Base-by-base conservation (phyloP, 2,888 invertebrate species). In the Brenthis hecate region DNA sequence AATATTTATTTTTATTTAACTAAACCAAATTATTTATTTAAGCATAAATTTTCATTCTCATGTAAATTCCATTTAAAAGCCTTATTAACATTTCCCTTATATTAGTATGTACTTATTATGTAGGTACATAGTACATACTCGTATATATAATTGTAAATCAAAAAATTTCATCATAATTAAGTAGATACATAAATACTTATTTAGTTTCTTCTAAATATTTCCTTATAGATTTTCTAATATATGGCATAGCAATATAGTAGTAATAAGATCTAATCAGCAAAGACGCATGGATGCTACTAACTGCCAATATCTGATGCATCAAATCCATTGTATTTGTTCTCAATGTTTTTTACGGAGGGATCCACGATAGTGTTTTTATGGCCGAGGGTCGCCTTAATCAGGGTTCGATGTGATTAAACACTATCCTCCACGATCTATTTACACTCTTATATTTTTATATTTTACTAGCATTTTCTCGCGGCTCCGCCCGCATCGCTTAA, bases 351-450 rank as follows among this genome's bases (percentile, higher is more conserved):
- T 90, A 87, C 83, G 85, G 86, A 86, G 91, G 89, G 90, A 87
- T 83, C 85, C 79, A 83, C 88, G 92, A 91, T 92, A 92, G 92
- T 92, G 92, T 92, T 92, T 92, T 92, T 92, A 92, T 89, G 91
- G 91, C 86, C 83, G 78, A 76, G 85, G 85, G 82, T 80, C 80
- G 85, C 85, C 82, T 87, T 92, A 91, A 92, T 92, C 92, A 92
- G 90, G 87, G 87, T 84, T 84, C 85, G 84, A 82, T 86, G 89
- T 91, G 91, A 92, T 92, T 91, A 92, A 90, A 88, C 81, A 82
- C 80, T 72, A 68, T 71, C 58, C 68, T 68, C 64, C 61, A 43
- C 66, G 69, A 60, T 48, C 51, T 63, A 66, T 56, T 62, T 43
- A 53, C 56, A 57, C 6, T 28, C 50, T n/a, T 57, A 51, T 23